A percentile compares a stretch with the other conserved stretches of the same genome.
These are phyloP conservation scores for Catocala sponsa DNA, from an alignment of 2,888 invertebrate species.

Conservation along the genomic window DNA sequence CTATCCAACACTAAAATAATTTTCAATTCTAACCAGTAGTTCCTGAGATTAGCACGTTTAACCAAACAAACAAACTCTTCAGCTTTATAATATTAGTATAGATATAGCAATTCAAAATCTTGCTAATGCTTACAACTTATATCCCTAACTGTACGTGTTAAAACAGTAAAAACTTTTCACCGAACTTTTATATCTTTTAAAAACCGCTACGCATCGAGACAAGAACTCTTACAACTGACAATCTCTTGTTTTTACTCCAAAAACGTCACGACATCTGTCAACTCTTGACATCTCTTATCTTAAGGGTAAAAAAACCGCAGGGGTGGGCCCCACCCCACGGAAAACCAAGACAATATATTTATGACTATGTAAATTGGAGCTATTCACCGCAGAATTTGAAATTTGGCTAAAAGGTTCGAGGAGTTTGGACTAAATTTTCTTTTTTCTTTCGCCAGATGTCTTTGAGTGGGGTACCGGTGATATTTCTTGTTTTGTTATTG, in stretches of 20 bases:
- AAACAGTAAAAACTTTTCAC: constrained; percentile 3
- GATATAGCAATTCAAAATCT: no score
- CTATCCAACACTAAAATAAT: no score
- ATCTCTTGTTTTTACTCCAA: constrained; percentile 75
- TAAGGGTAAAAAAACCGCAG: constrained; percentile 72
- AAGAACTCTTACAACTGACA: constrained; percentile 40
- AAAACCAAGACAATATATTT: constrained; percentile 77
- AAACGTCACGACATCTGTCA: constrained; percentile 84
- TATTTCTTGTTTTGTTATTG: constrained; percentile 45
- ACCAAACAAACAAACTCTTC: no score
- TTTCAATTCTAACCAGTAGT: no score
- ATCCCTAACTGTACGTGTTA: no score
- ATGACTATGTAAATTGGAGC: constrained; percentile 86
- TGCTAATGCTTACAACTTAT: no score
- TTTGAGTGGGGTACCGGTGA: constrained; percentile 55
- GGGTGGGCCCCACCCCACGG: constrained; percentile 69
- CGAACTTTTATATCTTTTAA: constrained; percentile 14
- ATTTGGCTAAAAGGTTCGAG: constrained; percentile 65
- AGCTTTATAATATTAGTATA: no score
- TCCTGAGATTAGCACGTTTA: no score
- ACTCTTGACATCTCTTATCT: constrained; percentile 82
- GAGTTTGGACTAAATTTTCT: constrained; percentile 60
- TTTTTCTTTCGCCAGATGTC: constrained; percentile 68
- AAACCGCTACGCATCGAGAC: constrained; percentile 7
- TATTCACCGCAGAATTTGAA: constrained; percentile 70